Evolutionary conservation across 2,113 vertebrate species (phyloP).

Genomic region (Gnathonemus echidnorhynchus): DNA sequence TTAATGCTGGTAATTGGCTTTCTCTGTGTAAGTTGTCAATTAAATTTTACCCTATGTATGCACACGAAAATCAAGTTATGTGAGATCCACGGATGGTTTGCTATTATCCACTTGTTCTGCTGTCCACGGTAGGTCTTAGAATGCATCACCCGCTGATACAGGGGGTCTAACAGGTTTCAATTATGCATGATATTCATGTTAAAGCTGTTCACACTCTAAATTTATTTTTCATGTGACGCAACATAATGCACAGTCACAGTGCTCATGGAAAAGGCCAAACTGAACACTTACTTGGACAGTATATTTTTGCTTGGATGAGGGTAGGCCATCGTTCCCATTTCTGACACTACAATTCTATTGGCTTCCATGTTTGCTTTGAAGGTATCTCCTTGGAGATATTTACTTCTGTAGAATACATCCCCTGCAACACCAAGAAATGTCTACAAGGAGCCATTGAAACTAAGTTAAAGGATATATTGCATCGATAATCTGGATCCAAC

Average conservation of each 20-base stretch:
- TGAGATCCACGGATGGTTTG: neutral
- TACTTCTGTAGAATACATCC: slow-evolving; percentile 81
- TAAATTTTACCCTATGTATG: neutral
- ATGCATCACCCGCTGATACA: neutral
- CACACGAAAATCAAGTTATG: neutral
- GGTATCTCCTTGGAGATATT: slow-evolving; percentile 75
- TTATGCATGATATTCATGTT: neutral
- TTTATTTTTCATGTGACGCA: neutral
- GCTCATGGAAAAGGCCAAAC: neutral
- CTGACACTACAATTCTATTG: slow-evolving; percentile 88
- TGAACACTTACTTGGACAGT: slow-evolving; percentile 76
- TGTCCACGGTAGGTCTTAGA: neutral
- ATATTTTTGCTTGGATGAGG: slow-evolving; percentile 91
- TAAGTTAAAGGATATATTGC: neutral
- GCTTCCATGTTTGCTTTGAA: slow-evolving; percentile 77
- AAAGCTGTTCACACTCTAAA: neutral
- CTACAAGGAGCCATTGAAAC: neutral
- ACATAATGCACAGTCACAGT: neutral
- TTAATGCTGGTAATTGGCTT: neutral
- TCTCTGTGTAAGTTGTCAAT: neutral
- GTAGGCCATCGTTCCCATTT: slow-evolving; percentile 96
- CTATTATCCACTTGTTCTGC: neutral
- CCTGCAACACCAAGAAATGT: slow-evolving; percentile 53
- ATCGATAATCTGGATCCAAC: neutral
- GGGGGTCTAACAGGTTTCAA: neutral